Evolutionary conservation across 1,140 invertebrate genomes (phyloP).

Genomic region (Eufriesea mexicana): DNA sequence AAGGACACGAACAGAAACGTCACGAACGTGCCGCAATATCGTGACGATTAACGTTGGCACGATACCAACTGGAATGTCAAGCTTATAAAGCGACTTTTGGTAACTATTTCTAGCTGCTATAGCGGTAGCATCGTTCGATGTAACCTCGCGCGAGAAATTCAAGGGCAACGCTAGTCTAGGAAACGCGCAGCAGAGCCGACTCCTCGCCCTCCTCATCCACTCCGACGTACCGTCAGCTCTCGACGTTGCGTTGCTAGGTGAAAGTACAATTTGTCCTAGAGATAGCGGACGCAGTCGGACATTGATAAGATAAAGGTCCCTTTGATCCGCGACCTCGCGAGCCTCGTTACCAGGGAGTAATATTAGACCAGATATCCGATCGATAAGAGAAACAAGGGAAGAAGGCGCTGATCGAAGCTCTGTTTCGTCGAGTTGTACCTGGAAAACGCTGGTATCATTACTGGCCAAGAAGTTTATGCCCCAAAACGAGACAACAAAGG

Average conservation of each 20-base stretch:
- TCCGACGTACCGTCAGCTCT: neutral
- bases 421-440: neutral
- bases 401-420: neutral
- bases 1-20: conserved; percentile 61
- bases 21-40: conserved; percentile 64
- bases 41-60: conserved; percentile 57
- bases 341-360: neutral
- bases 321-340: neutral
- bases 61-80: conserved; percentile 50
- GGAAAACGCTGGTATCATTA: neutral
- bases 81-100: conserved; percentile 39
- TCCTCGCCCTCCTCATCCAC: no score
- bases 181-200: no score
- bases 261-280: conserved; percentile 24
- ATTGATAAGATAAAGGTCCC: conserved; percentile 26
- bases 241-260: neutral
- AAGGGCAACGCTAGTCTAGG: conserved; percentile 22
- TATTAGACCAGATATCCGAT: neutral
- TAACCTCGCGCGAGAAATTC: conserved; percentile 41
- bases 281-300: neutral
- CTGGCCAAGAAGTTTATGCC: neutral
- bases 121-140: conserved; percentile 23
- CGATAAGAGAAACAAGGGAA: conserved; percentile 5
- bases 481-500: neutral
- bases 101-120: conserved; percentile 27